phyloP scores from a whole-genome alignment of 2,113 vertebrate genomes.

The Pseudolaguvia tuberculata region DNA sequence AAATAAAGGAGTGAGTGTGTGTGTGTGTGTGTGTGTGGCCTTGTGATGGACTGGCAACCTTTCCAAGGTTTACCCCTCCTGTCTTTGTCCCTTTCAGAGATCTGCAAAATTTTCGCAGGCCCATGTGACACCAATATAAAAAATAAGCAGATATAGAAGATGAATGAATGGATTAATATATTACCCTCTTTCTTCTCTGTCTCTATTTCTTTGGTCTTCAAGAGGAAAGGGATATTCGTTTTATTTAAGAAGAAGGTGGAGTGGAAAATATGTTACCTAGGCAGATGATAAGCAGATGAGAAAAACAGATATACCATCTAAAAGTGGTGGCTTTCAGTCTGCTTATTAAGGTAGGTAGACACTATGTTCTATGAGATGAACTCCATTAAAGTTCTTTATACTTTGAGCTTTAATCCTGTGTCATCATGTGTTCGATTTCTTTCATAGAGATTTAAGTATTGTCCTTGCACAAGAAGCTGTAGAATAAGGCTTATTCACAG shows the following conservation, averaged over 20 bases:
- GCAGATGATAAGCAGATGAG: not conserved
- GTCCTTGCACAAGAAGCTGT: not conserved
- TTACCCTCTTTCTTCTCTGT: not conserved
- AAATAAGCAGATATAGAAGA: too few relatives aligned
- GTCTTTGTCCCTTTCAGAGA: too few relatives aligned
- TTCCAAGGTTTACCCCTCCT: too few relatives aligned
- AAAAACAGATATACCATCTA: not conserved
- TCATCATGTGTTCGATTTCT: not conserved
- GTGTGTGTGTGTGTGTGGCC: too few relatives aligned
- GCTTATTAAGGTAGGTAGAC: slow-evolving; percentile 14
- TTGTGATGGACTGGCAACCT: too few relatives aligned
- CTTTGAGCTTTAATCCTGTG: slow-evolving; percentile 12
- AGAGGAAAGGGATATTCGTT: slow-evolving; percentile 13
- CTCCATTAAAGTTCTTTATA: slow-evolving; percentile 25
- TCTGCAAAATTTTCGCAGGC: too few relatives aligned
- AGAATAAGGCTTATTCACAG: not conserved
- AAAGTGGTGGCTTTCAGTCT: slow-evolving; percentile 17
- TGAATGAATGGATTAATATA: not conserved
- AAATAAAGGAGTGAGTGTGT: too few relatives aligned
- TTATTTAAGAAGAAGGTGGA: not conserved
- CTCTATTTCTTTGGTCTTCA: not conserved
- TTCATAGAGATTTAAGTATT: not conserved
- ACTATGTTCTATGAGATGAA: not conserved
- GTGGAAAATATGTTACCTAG: slow-evolving; percentile 19
- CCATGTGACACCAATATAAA: too few relatives aligned